phyloP scores from a whole-genome alignment of 2,797 vertebrate species.

The Pseudocheirus occidentalis region DNA sequence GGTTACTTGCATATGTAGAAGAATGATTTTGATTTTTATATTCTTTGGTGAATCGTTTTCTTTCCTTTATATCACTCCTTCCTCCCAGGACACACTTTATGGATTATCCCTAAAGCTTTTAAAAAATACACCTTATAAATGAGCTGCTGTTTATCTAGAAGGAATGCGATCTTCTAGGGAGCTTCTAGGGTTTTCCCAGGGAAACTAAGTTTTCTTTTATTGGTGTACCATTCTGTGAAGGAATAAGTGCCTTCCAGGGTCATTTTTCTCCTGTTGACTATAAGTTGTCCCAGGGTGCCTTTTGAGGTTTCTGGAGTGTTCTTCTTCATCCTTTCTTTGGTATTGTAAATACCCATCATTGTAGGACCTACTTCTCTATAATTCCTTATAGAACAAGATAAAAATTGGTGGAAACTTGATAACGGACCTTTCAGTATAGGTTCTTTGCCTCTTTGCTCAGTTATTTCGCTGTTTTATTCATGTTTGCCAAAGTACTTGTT shows the following conservation, averaged over 20 bases:
- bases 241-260: constrained; percentile 36
- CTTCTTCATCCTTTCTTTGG: not conserved
- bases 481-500: not conserved
- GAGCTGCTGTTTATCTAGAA: constrained; percentile 42
- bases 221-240: constrained; percentile 50
- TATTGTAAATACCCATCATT: not conserved
- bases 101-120: constrained; percentile 46
- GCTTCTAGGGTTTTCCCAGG: constrained; percentile 51
- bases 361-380: not conserved
- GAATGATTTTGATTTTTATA: constrained; percentile 28
- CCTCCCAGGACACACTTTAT: constrained; percentile 52
- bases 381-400: not conserved
- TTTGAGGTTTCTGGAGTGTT: constrained; percentile 21
- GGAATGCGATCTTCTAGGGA: constrained; percentile 47
- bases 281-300: constrained; percentile 39
- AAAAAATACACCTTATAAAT: constrained; percentile 15
- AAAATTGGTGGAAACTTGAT: not conserved
- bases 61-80: constrained; percentile 35
- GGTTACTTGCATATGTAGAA: not conserved
- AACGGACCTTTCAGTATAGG: not conserved
- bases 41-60: constrained; percentile 46
- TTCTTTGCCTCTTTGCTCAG: not conserved
- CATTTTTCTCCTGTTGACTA: constrained; percentile 48
- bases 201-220: constrained; percentile 39
- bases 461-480: not conserved